Conservation (phyloP, 1,140 invertebrate genomes). For the Drosophila prosaltans region DNA sequence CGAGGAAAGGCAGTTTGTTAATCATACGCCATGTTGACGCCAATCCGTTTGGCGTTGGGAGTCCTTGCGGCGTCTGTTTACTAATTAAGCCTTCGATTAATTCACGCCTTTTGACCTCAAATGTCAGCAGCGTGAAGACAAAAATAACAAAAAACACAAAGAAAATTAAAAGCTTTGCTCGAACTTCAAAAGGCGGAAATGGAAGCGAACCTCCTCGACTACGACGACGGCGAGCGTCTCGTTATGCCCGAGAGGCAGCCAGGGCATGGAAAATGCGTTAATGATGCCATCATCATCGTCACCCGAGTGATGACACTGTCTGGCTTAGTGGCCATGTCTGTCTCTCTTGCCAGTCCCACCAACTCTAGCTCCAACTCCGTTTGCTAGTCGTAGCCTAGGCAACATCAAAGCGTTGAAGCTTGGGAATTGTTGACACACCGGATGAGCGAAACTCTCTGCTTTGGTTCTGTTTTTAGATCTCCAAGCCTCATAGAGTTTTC, state of each 20-base stretch:
- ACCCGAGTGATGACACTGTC: conserved; percentile 71
- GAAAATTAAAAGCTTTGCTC: conserved; percentile 79
- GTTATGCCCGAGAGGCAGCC: conserved; percentile 61
- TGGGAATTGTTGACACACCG: conserved; percentile 82
- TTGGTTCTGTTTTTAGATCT: conserved; percentile 38
- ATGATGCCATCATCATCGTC: conserved; percentile 71
- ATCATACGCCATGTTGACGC: conserved; percentile 75
- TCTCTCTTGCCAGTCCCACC: not conserved
- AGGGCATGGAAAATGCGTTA: conserved; percentile 68
- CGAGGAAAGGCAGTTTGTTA: conserved; percentile 56
- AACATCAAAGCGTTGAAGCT: conserved; percentile 82
- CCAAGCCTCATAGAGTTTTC: conserved; percentile 31
- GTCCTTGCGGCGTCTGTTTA: conserved; percentile 55
- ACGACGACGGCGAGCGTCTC: conserved; percentile 12
- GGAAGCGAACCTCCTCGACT: conserved; percentile 31
- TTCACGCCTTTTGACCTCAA: conserved; percentile 80
- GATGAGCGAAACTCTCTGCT: conserved; percentile 60
- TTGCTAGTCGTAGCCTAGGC: conserved; percentile 22
- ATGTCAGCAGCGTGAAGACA: conserved; percentile 68
- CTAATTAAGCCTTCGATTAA: conserved; percentile 82
- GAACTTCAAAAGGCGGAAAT: conserved; percentile 80
- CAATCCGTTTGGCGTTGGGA: conserved; percentile 39
- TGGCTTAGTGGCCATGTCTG: conserved; percentile 67
- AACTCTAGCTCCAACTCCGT: not conserved
- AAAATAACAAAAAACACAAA: conserved; percentile 37